Evolutionary conservation across 2,113 vertebrate genomes (phyloP).

Genomic region (Thalassoma bifasciatum): DNA sequence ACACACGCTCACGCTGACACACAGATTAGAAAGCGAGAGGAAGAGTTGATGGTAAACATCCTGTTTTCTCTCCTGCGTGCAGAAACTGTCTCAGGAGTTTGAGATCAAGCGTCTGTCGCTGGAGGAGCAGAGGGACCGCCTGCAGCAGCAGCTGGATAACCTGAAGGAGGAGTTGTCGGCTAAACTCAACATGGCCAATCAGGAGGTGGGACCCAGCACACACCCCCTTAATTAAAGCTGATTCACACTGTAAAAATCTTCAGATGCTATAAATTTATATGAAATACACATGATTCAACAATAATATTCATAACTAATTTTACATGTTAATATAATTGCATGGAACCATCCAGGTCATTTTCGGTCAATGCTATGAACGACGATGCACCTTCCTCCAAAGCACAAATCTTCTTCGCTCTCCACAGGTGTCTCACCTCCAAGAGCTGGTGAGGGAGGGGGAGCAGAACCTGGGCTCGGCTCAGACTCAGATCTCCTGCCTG

Average conservation of each 20-base stretch:
- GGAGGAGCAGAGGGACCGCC: slow-evolving; percentile 91
- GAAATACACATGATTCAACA: no score
- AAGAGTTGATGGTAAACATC: no score
- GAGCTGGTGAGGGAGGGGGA: slow-evolving; percentile 91
- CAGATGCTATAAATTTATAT: no score
- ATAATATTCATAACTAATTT: no score
- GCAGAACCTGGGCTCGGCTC: slow-evolving; percentile 90
- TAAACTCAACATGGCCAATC: slow-evolving; percentile 91
- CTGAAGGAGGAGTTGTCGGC: slow-evolving; percentile 90
- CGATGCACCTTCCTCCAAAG: no score
- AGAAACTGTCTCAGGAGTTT: slow-evolving; percentile 96
- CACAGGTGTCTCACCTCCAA: slow-evolving; percentile 92
- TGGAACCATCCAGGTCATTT: no score
- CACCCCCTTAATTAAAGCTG: background rate
- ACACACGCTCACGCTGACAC: no score
- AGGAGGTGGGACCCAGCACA: slow-evolving; percentile 83
- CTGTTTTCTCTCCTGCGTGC: background rate
- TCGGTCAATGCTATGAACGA: no score
- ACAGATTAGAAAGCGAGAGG: no score
- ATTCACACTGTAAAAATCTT: no score
- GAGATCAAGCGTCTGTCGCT: slow-evolving; percentile 91
- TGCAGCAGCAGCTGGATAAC: slow-evolving; percentile 91
- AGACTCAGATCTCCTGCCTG: slow-evolving; percentile 90
- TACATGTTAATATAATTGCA: no score
- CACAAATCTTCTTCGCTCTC: background rate